Base-by-base conservation (phyloP, 2,888 invertebrate genomes). In the Lepidochrysops patricia region DNA sequence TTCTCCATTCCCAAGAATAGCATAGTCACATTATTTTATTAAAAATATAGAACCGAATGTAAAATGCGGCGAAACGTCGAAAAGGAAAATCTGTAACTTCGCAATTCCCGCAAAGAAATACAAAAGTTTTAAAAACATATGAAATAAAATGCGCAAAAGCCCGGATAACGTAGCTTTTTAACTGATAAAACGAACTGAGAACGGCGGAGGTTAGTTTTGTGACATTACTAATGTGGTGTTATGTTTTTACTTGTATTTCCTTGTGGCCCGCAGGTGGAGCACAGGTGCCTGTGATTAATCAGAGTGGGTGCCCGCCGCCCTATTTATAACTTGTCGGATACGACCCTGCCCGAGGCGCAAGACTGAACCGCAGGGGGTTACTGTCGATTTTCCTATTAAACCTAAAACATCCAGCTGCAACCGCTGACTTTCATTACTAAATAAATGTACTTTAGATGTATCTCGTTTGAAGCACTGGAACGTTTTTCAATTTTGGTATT, bases 201-300 rank as follows among this genome's bases (percentile, higher is more conserved):
- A 63, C 63, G 57, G 56, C 49, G 49, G 63, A 61, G 66, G 67
- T 72, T 72, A 73, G 72, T 75, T 73, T 69, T 65, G 71, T 72
- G 71, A 70, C 70, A 68, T 72, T 72, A 73, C 64, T 77, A 75
- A 78, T 75, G 73, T 72, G 66, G 70, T 68, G 67, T 69, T 73
- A 73, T 76, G 74, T 80, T 79, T 77, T 77, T 76, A 71, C 74
- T 72, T 74, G 75, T 70, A 72, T 70, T 71, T 66, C 64, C 66
- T 66, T 64, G 65, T 63, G 68, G 70, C 71, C 74, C 74, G 71
- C 74, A 76, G 75, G 74, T 75, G 74, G 72, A 63, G 67, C 72
- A 69, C 81, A 81, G 83, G 82, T 83, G 82, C 76, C 72, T 72
- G 72, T 67, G 84, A 85, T 83, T 84, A 84, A 85, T 83, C 75